These are phyloP conservation scores for Frankliniella intonsa DNA, from an alignment of 2,888 invertebrate species.

Conservation along the genomic window DNA sequence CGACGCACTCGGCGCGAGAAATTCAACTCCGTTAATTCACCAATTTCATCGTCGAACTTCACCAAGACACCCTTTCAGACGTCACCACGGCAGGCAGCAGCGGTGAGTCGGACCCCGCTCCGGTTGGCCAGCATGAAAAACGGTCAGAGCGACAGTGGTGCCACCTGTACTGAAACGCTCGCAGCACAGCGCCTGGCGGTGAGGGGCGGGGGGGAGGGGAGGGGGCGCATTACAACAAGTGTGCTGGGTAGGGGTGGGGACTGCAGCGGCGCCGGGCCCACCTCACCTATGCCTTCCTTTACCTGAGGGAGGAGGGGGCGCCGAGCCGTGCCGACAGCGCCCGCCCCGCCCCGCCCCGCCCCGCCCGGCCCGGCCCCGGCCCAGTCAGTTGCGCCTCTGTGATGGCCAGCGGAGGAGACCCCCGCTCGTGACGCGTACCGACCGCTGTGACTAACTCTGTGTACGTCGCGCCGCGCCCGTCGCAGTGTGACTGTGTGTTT, in stretches of 20 bases:
- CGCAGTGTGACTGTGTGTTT: not conserved
- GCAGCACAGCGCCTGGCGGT: not conserved
- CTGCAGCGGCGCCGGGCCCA: not conserved
- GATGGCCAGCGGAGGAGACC: not conserved
- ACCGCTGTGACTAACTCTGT: not conserved
- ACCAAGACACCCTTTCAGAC: too few species aligned
- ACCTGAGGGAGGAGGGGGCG: not conserved
- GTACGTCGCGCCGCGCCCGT: not conserved
- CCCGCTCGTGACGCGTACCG: not conserved
- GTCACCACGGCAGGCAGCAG: not conserved
- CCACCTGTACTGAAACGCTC: not conserved
- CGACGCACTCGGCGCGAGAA: too few species aligned
- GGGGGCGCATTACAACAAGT: not conserved
- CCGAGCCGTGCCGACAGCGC: not conserved
- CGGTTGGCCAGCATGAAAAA: not conserved
- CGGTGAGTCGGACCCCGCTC: not conserved
- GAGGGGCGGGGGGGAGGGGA: not conserved
- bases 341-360: not conserved
- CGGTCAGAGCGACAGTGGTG: not conserved
- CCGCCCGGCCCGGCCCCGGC: not conserved
- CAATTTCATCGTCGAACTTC: too few species aligned
- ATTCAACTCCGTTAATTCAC: too few species aligned
- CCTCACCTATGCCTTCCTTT: not conserved
- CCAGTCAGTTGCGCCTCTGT: conserved; percentile 5
- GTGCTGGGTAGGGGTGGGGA: not conserved